A percentile compares a stretch with the other conserved stretches of the same genome.
phyloP scores from a whole-genome alignment of 1,140 invertebrate species.

The Ceratoteleas bidentatus region DNA sequence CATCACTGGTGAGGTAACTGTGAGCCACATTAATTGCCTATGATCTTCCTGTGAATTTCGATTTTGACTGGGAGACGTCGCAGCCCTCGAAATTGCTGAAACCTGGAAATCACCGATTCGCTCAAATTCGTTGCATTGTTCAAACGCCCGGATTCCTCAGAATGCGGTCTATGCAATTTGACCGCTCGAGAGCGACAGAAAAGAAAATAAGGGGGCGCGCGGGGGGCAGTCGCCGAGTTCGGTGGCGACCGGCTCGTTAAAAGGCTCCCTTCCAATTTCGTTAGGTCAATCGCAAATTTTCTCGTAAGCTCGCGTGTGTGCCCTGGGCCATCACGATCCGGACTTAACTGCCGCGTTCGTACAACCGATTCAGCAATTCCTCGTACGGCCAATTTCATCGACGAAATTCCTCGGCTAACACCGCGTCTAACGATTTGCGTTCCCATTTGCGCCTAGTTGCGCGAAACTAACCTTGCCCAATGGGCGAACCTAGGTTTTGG shows the following conservation, averaged over 20 bases:
- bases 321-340: constrained; percentile 81
- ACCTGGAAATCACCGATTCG: neutral
- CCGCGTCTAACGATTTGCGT: constrained; percentile 27
- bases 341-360: constrained; percentile 78
- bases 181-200: constrained; percentile 44
- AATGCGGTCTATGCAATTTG: constrained; percentile 56
- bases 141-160: constrained; percentile 37
- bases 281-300: constrained; percentile 81
- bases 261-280: constrained; percentile 78
- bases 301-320: constrained; percentile 80
- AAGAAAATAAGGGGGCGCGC: constrained; percentile 27
- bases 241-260: constrained; percentile 77
- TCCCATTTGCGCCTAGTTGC: constrained; percentile 30
- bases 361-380: constrained; percentile 79
- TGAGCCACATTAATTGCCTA: too few species aligned
- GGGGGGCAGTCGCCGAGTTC: constrained; percentile 64
- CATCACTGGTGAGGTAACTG: neutral
- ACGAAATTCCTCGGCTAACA: constrained; percentile 74
- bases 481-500: neutral
- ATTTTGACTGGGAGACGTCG: too few species aligned
- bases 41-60: neutral
- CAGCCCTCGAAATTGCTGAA: too few species aligned
- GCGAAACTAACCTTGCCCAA: neutral
- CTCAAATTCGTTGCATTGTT: constrained; percentile 33
- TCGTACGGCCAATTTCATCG: constrained; percentile 79